Conservation (phyloP, 2,113 vertebrate genomes). For the Pleuronectes platessa region DNA sequence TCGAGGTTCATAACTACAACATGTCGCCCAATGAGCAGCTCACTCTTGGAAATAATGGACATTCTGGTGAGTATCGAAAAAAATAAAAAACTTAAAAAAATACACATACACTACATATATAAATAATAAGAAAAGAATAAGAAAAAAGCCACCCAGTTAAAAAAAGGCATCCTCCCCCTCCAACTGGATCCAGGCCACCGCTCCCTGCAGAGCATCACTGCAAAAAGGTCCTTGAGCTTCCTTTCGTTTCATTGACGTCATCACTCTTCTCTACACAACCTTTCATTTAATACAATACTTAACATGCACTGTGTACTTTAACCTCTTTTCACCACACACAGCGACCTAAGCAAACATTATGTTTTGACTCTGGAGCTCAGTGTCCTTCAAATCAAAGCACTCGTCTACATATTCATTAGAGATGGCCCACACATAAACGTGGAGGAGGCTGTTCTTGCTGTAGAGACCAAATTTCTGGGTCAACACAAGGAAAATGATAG, state of each 20-base stretch:
- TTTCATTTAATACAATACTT: not conserved
- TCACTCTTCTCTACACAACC: not conserved
- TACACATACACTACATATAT: too few relatives aligned
- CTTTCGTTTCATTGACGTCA: too few relatives aligned
- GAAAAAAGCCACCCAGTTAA: too few relatives aligned
- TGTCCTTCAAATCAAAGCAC: slow-evolving; percentile 16
- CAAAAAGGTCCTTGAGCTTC: too few relatives aligned
- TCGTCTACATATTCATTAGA: slow-evolving; percentile 36
- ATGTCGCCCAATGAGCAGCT: slow-evolving; percentile 82
- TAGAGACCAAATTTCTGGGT: slow-evolving; percentile 50
- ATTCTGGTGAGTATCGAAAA: slow-evolving; percentile 85
- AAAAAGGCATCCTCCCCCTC: too few relatives aligned
- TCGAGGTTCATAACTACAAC: slow-evolving; percentile 89
- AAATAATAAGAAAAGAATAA: too few relatives aligned
- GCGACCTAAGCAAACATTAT: slow-evolving; percentile 15
- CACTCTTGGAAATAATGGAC: slow-evolving; percentile 92
- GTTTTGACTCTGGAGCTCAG: not conserved
- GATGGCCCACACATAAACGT: slow-evolving; percentile 21
- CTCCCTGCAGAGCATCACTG: too few relatives aligned
- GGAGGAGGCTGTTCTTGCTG: slow-evolving; percentile 15
- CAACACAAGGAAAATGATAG: slow-evolving; percentile 67
- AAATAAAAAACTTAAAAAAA: too few relatives aligned
- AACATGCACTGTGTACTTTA: slow-evolving; percentile 4
- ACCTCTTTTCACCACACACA: not conserved
- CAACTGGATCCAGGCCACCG: too few relatives aligned